phyloP scores from a whole-genome alignment of 2,797 vertebrate genomes.

The Argyrosomus regius region DNA sequence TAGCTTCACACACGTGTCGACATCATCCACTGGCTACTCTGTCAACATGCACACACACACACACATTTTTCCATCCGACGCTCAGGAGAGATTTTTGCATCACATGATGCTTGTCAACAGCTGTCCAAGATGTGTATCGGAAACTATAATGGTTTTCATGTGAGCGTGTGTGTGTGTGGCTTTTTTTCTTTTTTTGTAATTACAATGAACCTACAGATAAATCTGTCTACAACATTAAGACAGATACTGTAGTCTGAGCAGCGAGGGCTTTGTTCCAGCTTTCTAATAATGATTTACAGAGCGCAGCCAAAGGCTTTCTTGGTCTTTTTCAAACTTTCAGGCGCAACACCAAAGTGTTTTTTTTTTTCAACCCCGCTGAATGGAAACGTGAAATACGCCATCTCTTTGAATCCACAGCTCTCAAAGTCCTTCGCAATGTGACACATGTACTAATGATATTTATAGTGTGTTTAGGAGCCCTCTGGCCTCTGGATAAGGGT shows the following conservation, averaged over 20 bases:
- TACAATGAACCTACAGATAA: conserved; percentile 16
- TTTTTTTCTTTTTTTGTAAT: conserved; percentile 5
- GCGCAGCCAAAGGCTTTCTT: conserved; percentile 1
- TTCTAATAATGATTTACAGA: conserved; percentile 31
- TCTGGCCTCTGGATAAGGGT: conserved; percentile 1
- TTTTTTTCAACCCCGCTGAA: neutral
- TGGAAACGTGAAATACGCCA: neutral
- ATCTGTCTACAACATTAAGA: conserved; percentile 20
- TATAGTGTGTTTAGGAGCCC: conserved; percentile 10
- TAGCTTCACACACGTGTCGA: conserved; percentile 12
- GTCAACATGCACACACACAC: conserved; percentile 9
- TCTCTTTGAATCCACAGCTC: neutral
- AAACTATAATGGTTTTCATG: conserved; percentile 44
- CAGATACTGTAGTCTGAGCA: conserved; percentile 12
- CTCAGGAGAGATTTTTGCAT: conserved; percentile 5
- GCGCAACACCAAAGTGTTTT: neutral
- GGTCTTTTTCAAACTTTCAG: conserved; percentile 28
- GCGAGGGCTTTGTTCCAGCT: conserved; percentile 16
- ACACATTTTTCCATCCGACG: conserved; percentile 21
- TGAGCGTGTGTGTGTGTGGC: neutral
- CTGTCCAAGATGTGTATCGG: conserved; percentile 21
- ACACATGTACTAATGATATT: neutral
- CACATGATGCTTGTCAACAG: conserved; percentile 37
- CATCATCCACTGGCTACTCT: conserved; percentile 30
- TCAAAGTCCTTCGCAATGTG: neutral